phyloP scores from a whole-genome alignment of 2,113 vertebrate species.

The Galeopterus variegatus region DNA sequence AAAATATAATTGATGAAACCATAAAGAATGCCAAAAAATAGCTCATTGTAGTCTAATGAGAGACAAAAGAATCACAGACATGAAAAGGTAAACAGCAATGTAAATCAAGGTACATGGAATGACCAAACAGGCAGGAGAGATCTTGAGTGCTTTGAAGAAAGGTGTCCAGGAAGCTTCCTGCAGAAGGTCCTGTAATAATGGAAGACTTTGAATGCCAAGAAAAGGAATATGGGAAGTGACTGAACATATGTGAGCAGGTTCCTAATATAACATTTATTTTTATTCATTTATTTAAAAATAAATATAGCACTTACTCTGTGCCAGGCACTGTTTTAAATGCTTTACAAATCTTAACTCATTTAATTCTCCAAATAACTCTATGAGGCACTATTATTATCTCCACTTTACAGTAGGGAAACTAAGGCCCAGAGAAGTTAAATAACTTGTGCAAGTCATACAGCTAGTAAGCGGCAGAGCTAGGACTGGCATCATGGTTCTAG shows the following conservation, averaged over 20 bases:
- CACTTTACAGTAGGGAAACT: slow-evolving; percentile 4
- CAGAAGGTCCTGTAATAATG: slow-evolving; percentile 3
- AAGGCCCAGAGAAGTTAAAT: not conserved
- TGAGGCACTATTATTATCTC: slow-evolving; percentile 2
- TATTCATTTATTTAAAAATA: slow-evolving; percentile 65
- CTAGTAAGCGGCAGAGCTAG: not conserved
- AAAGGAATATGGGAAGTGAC: slow-evolving; percentile 28
- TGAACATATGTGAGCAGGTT: not conserved
- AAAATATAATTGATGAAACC: slow-evolving; percentile 35
- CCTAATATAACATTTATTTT: slow-evolving; percentile 32
- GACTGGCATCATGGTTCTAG: not conserved
- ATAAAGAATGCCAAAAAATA: slow-evolving; percentile 8
- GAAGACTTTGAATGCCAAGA: not conserved
- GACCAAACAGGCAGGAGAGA: not conserved
- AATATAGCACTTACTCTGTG: slow-evolving; percentile 45
- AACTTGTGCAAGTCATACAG: slow-evolving; percentile 16
- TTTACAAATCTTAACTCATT: slow-evolving; percentile 59
- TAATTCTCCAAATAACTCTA: slow-evolving; percentile 56
- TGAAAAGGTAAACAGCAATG: slow-evolving; percentile 16
- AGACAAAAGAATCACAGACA: slow-evolving; percentile 37
- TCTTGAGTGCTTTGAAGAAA: not conserved
- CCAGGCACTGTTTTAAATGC: slow-evolving; percentile 23
- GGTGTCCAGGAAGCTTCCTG: not conserved
- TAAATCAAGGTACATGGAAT: slow-evolving; percentile 8
- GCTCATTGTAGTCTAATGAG: not conserved